Evolutionary conservation across 2,113 vertebrate species (phyloP), one percentile per base, ranked within the genome.

Genomic region (Smithornis capensis): DNA sequence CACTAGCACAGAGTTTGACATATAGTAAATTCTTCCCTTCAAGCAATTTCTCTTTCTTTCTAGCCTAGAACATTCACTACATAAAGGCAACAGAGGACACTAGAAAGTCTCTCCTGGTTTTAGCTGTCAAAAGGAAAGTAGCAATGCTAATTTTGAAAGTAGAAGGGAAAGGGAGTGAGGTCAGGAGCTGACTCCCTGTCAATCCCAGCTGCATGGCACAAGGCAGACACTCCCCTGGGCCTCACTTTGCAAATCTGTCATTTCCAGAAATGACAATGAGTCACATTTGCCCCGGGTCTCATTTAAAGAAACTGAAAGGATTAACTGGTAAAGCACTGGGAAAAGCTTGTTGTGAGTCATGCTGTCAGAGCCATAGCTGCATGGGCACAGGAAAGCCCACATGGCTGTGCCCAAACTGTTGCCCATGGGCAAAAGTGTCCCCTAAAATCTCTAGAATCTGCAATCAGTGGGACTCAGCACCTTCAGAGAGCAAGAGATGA

Each of bases 301-400:
- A 62, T 90, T 67, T 74, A 80, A 91, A 94, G 90, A 96, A 91
- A 88, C 52, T 63, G 92, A 95, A 86, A 86, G 82, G 44, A 94
- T 57, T 89, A 92, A 76, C 55, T 49, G 71, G 59, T 80, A 89
- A 81, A 56, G 57, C 38, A 73, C 15, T 22, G 44, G 76, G 71
- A 94, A 94, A 90, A 53, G 10, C 38, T 62, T 45, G 12, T 5
- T 12, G 10, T 65, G 84, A 95, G 55, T 91, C 84, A 94, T 7
- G 8, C 25, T 68, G 24, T 33, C 38, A 76, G 29, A 89, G 55
- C 38, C 64, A 68, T 23, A 57, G 57, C 79, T n/a, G 50, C 1
- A 3, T 7, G 77, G 19, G 47, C 35, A 59, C 35, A 35, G n/a
- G 60, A 90, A 89, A 87, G 18, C 55, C 60, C 68, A 1, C 0